Percentiles rank a stretch among this genome's conserved stretches.
phyloP scores from a whole-genome alignment of 2,888 invertebrate genomes.

The Phyllotreta cruciferae region DNA sequence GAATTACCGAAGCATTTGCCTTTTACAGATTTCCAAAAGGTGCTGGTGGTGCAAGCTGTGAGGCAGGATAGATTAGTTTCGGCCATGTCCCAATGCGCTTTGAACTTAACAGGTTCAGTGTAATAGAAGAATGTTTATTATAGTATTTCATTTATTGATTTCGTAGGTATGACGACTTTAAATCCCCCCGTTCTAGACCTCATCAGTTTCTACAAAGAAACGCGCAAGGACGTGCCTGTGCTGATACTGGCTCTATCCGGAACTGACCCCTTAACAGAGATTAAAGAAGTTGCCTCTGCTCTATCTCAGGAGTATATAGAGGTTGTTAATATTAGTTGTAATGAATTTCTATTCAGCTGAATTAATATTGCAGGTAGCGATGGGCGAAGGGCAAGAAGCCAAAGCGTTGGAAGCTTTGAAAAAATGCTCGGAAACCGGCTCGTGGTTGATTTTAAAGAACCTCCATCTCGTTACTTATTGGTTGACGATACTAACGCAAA shows the following conservation, averaged over 20 bases:
- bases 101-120: slow-evolving; percentile 67
- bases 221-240: slow-evolving; percentile 71
- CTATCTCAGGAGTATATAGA: slow-evolving; percentile 7
- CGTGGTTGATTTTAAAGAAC: slow-evolving; percentile 84
- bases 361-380: slow-evolving; percentile 64
- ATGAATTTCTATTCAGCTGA: background rate
- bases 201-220: slow-evolving; percentile 65
- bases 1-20: slow-evolving; percentile 67
- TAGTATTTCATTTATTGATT: background rate
- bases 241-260: slow-evolving; percentile 88
- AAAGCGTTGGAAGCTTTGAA: slow-evolving; percentile 67
- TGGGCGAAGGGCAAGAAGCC: too few relatives aligned
- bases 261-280: slow-evolving; percentile 87
- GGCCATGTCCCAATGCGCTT: slow-evolving; percentile 76
- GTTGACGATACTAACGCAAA: slow-evolving; percentile 73
- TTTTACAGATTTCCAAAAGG: slow-evolving; percentile 79
- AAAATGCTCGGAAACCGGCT: slow-evolving; percentile 68
- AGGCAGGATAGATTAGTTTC: slow-evolving; percentile 84
- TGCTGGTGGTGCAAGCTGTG: slow-evolving; percentile 79
- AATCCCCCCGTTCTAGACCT: slow-evolving; percentile 55
- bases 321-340: background rate
- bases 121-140: slow-evolving; percentile 7
- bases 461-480: slow-evolving; percentile 78
- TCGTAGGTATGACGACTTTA: slow-evolving; percentile 46
- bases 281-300: slow-evolving; percentile 70